Percentiles rank a stretch among this genome's conserved stretches.
Evolutionary conservation across 2,888 invertebrate species (phyloP).

Genomic region (Electrophaes corylata): DNA sequence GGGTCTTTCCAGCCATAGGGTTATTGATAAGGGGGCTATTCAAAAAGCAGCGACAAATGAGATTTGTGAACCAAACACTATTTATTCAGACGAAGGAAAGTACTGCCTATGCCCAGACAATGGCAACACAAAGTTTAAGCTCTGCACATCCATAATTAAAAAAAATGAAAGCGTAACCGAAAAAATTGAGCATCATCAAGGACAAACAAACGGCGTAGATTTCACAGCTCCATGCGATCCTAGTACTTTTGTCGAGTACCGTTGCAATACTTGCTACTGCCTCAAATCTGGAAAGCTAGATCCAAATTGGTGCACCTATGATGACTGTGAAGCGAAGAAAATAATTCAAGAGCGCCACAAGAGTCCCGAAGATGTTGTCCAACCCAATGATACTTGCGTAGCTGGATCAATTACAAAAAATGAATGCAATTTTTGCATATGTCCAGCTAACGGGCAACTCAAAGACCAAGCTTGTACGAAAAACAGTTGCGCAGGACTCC

Average conservation of each 20-base stretch:
- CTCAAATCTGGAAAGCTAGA: conserved; percentile 66
- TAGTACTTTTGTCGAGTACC: conserved; percentile 66
- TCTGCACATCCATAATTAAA: conserved; percentile 52
- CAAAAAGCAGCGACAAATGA: conserved; percentile 43
- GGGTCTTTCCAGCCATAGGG: conserved; percentile 37
- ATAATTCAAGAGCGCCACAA: conserved; percentile 52
- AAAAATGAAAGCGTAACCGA: conserved; percentile 11
- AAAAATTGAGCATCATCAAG: conserved; percentile 9
- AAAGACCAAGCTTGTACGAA: conserved; percentile 65
- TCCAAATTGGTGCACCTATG: conserved; percentile 74
- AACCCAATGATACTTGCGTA: conserved; percentile 49
- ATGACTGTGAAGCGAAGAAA: conserved; percentile 67
- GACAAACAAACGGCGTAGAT: conserved; percentile 39
- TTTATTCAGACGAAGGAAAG: conserved; percentile 59
- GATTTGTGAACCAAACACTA: conserved; percentile 56
- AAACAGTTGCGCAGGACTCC: conserved; percentile 52
- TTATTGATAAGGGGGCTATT: conserved; percentile 52
- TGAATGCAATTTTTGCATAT: conserved; percentile 77
- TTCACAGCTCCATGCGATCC: conserved; percentile 62
- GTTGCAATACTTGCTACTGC: conserved; percentile 77
- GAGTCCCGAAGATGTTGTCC: conserved; percentile 21
- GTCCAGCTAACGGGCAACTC: conserved; percentile 60
- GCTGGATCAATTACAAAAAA: conserved; percentile 65
- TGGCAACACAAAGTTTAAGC: conserved; percentile 52
- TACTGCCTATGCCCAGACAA: conserved; percentile 68